These are phyloP conservation scores for Oeneis ivallda DNA, from an alignment of 2,888 invertebrate species.

Conservation along the genomic window DNA sequence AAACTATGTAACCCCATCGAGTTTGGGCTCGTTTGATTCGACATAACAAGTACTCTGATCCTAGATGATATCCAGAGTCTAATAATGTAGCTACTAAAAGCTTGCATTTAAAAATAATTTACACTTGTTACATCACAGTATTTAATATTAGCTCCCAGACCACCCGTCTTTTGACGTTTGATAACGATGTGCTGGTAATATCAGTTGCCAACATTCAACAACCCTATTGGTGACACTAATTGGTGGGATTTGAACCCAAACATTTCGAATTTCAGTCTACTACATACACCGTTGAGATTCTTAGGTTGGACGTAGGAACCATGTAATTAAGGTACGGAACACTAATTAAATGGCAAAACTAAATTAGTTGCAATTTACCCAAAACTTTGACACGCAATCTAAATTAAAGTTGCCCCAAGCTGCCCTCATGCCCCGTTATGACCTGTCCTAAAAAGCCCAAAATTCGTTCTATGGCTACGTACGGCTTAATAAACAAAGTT, in stretches of 20 bases:
- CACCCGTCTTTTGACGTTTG: no score
- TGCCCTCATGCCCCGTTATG: conserved; percentile 22
- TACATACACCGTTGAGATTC: not conserved
- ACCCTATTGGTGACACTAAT: no score
- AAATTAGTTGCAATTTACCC: conserved; percentile 31
- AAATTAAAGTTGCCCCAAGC: conserved; percentile 31
- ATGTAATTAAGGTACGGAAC: not conserved
- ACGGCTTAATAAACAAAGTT: conserved; percentile 35
- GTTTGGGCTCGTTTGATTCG: no score
- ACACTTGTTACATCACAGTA: no score
- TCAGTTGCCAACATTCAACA: no score
- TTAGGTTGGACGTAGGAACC: not conserved
- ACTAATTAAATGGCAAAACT: conserved; percentile 25
- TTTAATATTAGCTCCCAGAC: no score
- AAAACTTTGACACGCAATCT: conserved; percentile 30
- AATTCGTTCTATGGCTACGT: conserved; percentile 24
- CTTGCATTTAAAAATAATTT: no score
- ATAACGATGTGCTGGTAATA: no score
- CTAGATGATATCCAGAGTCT: no score
- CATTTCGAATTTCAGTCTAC: not conserved
- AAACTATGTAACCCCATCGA: no score
- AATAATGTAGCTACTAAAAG: no score
- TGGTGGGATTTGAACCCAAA: not conserved
- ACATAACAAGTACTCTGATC: no score
- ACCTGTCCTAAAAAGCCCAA: conserved; percentile 33